Percentiles rank a stretch among this genome's conserved stretches.
Conservation (phyloP, 2,888 invertebrate genomes). For the Lasioglossum figueresi region DNA sequence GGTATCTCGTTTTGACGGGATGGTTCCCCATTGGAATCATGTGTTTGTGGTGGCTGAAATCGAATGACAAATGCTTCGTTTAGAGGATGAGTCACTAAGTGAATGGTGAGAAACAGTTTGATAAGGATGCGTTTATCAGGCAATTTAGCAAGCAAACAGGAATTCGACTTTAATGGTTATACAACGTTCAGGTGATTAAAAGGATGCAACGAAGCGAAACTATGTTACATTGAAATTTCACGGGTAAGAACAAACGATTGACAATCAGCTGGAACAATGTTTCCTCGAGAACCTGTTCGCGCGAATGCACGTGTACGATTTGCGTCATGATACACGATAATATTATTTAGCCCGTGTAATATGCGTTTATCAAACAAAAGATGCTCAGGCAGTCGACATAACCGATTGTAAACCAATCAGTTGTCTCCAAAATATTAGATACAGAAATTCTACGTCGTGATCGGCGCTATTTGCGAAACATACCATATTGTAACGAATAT, state of each 20-base stretch:
- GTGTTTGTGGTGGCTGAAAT: slow-evolving; percentile 68
- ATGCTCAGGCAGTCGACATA: slow-evolving; percentile 19
- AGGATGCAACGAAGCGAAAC: slow-evolving; percentile 22
- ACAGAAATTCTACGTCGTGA: slow-evolving; percentile 28
- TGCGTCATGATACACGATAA: not conserved
- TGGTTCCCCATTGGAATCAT: slow-evolving; percentile 62
- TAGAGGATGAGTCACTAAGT: not conserved
- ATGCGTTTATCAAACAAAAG: slow-evolving; percentile 33
- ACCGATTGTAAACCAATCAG: slow-evolving; percentile 47
- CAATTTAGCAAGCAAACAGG: not conserved
- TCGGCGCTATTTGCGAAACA: slow-evolving; percentile 48
- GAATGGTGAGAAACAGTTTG: not conserved
- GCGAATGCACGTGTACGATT: not conserved
- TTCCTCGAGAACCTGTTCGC: slow-evolving; percentile 13
- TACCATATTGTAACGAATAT: slow-evolving; percentile 74
- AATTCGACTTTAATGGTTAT: not conserved
- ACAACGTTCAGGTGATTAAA: slow-evolving; percentile 5
- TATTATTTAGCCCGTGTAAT: slow-evolving; percentile 8
- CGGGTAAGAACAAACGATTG: slow-evolving; percentile 21
- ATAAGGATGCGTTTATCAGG: not conserved
- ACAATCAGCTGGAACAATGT: slow-evolving; percentile 24
- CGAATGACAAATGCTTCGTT: slow-evolving; percentile 19
- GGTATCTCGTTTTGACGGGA: slow-evolving; percentile 65
- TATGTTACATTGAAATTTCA: slow-evolving; percentile 14
- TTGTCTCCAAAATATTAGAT: slow-evolving; percentile 25